Conservation (phyloP, 2,888 invertebrate genomes). For the Leucophora obtusa region DNA sequence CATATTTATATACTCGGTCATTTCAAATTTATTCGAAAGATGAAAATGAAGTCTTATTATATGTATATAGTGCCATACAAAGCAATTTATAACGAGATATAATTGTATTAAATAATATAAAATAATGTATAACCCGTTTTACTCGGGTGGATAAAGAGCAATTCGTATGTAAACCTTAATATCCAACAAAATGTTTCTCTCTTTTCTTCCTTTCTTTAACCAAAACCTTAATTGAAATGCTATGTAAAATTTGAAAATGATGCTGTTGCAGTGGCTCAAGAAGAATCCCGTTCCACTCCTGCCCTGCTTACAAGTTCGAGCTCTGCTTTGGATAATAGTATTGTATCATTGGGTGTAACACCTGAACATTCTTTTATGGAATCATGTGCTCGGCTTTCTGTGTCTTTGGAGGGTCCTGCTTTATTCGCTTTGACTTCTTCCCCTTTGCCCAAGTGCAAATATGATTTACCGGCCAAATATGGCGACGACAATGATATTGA, state of each 20-base stretch:
- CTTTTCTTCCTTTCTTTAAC: slow-evolving; percentile 36
- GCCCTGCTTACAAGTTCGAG: slow-evolving; percentile 87
- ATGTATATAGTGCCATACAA: too few species aligned
- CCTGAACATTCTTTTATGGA: slow-evolving; percentile 92
- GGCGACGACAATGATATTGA: slow-evolving; percentile 72
- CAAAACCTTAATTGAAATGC: slow-evolving; percentile 32
- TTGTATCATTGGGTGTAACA: slow-evolving; percentile 87
- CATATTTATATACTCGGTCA: too few species aligned
- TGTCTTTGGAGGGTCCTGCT: slow-evolving; percentile 91
- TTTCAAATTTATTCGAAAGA: too few species aligned
- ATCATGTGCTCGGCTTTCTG: slow-evolving; percentile 91
- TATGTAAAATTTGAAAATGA: slow-evolving; percentile 36
- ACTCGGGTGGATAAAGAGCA: too few species aligned
- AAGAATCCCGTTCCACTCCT: slow-evolving; percentile 94
- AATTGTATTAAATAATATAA: too few species aligned
- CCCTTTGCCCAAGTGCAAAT: slow-evolving; percentile 79
- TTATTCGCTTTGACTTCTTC: slow-evolving; percentile 84
- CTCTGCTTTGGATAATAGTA: slow-evolving; percentile 81
- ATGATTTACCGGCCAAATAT: slow-evolving; percentile 58
- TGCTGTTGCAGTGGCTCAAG: slow-evolving; percentile 86
- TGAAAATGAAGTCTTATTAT: too few species aligned
- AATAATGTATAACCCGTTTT: too few species aligned
- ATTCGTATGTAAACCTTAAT: slow-evolving; percentile 39
- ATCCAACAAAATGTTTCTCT: slow-evolving; percentile 55
- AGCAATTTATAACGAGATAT: too few species aligned